Conservation (phyloP, 1,140 invertebrate genomes). For the Megathymus violae region DNA sequence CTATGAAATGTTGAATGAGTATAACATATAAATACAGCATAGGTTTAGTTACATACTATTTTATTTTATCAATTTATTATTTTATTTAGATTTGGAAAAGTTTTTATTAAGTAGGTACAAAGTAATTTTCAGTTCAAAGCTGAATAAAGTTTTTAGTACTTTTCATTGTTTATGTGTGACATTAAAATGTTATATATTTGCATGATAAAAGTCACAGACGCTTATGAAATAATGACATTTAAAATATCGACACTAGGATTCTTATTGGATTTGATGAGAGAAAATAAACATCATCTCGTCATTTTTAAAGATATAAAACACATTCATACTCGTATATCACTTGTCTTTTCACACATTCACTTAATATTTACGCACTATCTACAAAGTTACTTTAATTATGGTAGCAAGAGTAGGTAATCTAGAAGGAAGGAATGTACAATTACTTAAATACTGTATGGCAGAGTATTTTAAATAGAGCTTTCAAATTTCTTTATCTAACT, state of each 20-base stretch:
- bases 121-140: background rate
- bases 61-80: too few species aligned
- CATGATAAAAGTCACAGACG: constrained; percentile 9
- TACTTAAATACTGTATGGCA: constrained; percentile 81
- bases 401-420: constrained; percentile 69
- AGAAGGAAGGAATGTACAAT: constrained; percentile 69
- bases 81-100: too few species aligned
- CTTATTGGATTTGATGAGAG: constrained; percentile 27
- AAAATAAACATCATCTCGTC: constrained; percentile 25
- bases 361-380: constrained; percentile 48
- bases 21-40: too few species aligned
- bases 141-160: background rate
- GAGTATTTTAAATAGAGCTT: constrained; percentile 60
- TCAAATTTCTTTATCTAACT: constrained; percentile 48
- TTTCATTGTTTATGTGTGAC: background rate
- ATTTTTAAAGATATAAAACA: constrained; percentile 26
- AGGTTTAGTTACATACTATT: too few species aligned
- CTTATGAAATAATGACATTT: constrained; percentile 30
- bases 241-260: constrained; percentile 14
- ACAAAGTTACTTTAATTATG: constrained; percentile 53
- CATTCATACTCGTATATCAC: constrained; percentile 32
- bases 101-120: too few species aligned
- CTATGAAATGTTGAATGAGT: too few species aligned
- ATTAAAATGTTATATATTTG: constrained; percentile 18
- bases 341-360: constrained; percentile 24